Conservation (phyloP, 1,140 invertebrate genomes). For the Sesamia nonagrioides region DNA sequence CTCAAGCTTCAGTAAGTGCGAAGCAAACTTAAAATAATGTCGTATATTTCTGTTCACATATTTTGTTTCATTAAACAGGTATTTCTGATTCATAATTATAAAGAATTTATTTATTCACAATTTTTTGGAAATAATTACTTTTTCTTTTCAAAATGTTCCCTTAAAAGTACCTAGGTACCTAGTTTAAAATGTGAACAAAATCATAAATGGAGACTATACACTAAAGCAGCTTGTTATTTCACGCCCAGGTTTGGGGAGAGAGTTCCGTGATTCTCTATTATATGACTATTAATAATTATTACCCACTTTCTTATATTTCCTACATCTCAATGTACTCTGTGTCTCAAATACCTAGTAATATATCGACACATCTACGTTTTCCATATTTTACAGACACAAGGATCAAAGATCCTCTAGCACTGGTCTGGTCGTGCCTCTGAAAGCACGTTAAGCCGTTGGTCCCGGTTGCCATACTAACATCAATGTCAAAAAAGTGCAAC, state of each 20-base stretch:
- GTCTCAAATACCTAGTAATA: no score
- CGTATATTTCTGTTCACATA: conserved; percentile 20
- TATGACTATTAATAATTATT: not conserved
- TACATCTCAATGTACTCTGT: no score
- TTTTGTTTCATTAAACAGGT: not conserved
- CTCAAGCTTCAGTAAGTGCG: conserved; percentile 36
- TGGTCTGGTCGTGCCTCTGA: no score
- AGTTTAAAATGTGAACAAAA: conserved; percentile 43
- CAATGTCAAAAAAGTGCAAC: no score
- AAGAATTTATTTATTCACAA: no score
- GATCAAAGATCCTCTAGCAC: no score
- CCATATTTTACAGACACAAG: no score
- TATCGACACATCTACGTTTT: no score
- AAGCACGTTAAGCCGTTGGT: no score
- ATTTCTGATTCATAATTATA: not conserved
- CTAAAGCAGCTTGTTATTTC: conserved; percentile 40
- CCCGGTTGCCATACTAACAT: no score
- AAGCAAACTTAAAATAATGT: conserved; percentile 39
- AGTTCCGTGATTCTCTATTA: not conserved
- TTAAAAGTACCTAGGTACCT: no score
- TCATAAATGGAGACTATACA: conserved; percentile 24
- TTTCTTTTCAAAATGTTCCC: no score
- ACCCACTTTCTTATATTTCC: not conserved
- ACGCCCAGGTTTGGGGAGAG: conserved; percentile 3
- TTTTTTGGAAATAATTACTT: not conserved